Percentiles rank a stretch among this genome's conserved stretches.
Evolutionary conservation across 2,113 vertebrate genomes (phyloP).

Genomic region (Geococcyx californianus): DNA sequence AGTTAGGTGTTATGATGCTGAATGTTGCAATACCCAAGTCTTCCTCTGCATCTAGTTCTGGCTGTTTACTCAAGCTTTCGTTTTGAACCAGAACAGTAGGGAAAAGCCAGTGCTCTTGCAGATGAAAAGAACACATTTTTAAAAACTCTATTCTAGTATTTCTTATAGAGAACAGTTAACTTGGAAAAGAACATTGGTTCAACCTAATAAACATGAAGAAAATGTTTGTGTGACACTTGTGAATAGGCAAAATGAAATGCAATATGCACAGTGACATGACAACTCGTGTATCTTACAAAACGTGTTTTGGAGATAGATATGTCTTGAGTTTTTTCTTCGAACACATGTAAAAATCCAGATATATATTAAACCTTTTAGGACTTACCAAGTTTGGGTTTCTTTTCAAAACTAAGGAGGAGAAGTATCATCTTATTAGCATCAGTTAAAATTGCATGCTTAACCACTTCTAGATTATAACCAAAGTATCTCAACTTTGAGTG

Average conservation of each 20-base stretch:
- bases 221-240: not conserved
- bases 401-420: not conserved
- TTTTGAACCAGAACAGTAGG: conserved; percentile 7
- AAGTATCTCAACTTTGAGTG: conserved; percentile 31
- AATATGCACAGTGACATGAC: not conserved
- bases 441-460: conserved; percentile 2
- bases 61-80: not conserved
- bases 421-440: not conserved
- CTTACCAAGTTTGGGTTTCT: not conserved
- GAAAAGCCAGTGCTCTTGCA: conserved; percentile 2
- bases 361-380: not conserved
- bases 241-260: not conserved
- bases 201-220: not conserved
- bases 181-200: not conserved
- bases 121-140: not conserved
- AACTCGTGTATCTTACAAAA: not conserved
- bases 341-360: not conserved
- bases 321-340: not conserved
- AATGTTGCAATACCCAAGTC: not conserved
- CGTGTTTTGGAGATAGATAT: not conserved
- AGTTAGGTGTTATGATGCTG: conserved; percentile 10
- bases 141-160: not conserved
- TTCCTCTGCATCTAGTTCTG: conserved; percentile 2
- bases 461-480: conserved; percentile 3
- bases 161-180: not conserved